Base-by-base conservation (phyloP, 2,113 vertebrate genomes). In the Ibidorhyncha struthersii region DNA sequence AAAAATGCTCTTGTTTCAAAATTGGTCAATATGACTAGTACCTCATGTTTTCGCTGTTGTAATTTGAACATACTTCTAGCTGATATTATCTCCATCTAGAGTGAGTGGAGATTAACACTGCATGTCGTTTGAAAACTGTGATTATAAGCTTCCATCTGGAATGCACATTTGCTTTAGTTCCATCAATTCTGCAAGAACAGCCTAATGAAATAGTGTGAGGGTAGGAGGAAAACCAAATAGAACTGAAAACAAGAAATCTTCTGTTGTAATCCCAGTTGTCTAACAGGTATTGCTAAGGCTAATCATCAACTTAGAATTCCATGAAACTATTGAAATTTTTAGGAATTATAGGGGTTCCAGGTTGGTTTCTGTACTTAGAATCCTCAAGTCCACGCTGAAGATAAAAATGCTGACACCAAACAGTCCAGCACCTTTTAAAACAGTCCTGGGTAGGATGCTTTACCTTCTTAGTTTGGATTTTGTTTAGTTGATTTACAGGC, bases 71-170 rank as follows among this genome's bases (percentile, higher is more conserved):
- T 61, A 21, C 6, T 55, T 93, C 27, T 74, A 67, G 29, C 17
- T 90, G 71, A 40, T 81, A 67, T 9, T 78, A 74, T 67, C 52
- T 73, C 34, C 55, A 65, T 61, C 12, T 77, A 71, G 50, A 71
- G 22, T 50, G 62, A 95, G 26, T 74, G 19, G 36, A 92, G 76
- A 67, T 90, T 66, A 95, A 89, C 56, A 74, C 32, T 67, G 61
- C 14, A 12, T 90, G 70, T 71, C 4, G 14, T 71, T 78, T 89
- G 69, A 93, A 95, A 95, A 36, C 58, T 83, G 27, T 90, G 70
- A 66, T 88, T 66, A 58, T 59, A 86, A 91, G 53, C 59, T 95
- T 94, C 38, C 55, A 92, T 27, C 23, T 96, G 50, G 85, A 90
- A 71, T 25, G 14, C 29, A 71, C n/a, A 21, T 82, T 95, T 56